phyloP scores from a whole-genome alignment of 2,797 vertebrate species.

The Esox lucius region DNA sequence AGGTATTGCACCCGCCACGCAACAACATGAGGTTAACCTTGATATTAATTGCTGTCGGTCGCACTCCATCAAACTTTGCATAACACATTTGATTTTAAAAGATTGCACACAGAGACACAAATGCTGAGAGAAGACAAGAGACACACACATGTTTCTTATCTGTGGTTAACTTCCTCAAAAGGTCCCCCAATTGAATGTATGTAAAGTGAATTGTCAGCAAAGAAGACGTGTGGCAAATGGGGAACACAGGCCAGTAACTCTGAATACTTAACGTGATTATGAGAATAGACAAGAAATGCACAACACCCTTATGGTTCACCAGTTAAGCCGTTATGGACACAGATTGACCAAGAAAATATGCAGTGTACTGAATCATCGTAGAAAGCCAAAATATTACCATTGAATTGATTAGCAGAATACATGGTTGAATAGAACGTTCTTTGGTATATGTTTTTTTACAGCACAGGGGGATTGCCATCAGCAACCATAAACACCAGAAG shows the following conservation, averaged over 20 bases:
- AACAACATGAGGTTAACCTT: not conserved
- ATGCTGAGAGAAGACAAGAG: conserved; percentile 2
- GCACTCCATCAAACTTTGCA: not conserved
- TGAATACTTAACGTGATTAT: not conserved
- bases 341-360: not conserved
- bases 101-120: not conserved
- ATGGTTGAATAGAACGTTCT: not conserved
- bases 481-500: no score
- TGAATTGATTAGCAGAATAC: not conserved
- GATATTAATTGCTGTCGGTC: not conserved
- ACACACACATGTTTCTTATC: not conserved
- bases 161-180: not conserved
- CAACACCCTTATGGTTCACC: not conserved
- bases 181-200: not conserved
- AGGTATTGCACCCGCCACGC: not conserved
- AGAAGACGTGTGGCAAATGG: not conserved
- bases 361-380: not conserved
- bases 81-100: no score
- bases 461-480: no score
- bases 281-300: not conserved
- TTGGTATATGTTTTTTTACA: no score
- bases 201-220: not conserved
- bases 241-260: not conserved
- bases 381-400: not conserved
- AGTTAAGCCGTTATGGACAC: not conserved